phyloP scores from a whole-genome alignment of 2,113 vertebrate genomes.

The Paramormyrops kingsleyae region DNA sequence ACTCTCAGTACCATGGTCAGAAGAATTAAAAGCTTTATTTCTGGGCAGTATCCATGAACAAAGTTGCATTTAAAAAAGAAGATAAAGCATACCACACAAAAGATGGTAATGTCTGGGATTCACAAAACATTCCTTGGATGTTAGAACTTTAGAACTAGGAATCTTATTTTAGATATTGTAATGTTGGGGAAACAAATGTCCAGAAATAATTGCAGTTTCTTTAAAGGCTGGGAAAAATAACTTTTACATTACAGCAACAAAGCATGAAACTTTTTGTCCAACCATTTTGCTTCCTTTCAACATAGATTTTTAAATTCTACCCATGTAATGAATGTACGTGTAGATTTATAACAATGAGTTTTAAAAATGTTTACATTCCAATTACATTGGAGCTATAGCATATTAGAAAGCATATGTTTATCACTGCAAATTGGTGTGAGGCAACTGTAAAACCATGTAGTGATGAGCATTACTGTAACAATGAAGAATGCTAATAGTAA shows the following conservation, averaged over 20 bases:
- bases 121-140: not conserved
- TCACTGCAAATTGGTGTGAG: not conserved
- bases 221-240: not conserved
- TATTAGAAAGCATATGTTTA: not conserved
- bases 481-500: not conserved
- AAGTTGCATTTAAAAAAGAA: not conserved
- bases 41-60: not conserved
- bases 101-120: not conserved
- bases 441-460: not conserved
- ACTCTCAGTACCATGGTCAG: not conserved
- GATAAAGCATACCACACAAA: not conserved
- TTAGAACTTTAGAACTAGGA: not conserved
- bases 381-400: not conserved
- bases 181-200: not conserved
- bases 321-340: not conserved
- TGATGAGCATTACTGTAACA: not conserved
- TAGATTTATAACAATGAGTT: not conserved
- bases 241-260: not conserved
- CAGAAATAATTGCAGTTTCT: not conserved
- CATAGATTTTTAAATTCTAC: not conserved
- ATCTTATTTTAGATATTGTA: not conserved
- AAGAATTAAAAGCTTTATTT: not conserved
- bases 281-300: not conserved
- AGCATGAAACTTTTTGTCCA: not conserved
- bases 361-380: constrained; percentile 13